Percentiles rank a stretch among this genome's conserved stretches.
Conservation (phyloP, 2,888 invertebrate genomes). For the Leucania comma region DNA sequence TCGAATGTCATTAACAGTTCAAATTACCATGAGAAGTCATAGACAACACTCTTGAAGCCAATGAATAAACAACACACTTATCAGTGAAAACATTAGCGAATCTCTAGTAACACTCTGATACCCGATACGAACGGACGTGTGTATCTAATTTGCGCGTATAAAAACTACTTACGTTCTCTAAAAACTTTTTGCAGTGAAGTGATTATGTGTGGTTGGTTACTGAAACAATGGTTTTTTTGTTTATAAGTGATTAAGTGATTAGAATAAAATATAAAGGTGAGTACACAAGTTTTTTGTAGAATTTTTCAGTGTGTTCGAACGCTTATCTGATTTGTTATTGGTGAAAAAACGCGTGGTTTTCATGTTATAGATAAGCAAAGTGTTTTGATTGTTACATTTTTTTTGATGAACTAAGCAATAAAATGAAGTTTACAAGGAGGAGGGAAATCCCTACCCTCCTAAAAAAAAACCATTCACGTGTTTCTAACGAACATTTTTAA, state of each 20-base stretch:
- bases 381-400: conserved; percentile 30
- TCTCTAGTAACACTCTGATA: conserved; percentile 45
- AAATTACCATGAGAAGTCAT: conserved; percentile 12
- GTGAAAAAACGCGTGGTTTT: conserved; percentile 42
- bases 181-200: conserved; percentile 48
- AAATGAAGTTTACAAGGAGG: too few species aligned
- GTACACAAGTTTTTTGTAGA: background rate
- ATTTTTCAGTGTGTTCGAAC: conserved; percentile 8
- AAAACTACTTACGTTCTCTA: conserved; percentile 24
- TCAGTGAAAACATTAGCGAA: conserved; percentile 44
- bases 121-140: conserved; percentile 22
- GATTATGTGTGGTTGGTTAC: background rate
- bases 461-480: background rate
- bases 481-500: too few species aligned
- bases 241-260: conserved; percentile 3
- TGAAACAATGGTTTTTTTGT: conserved; percentile 22
- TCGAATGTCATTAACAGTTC: background rate
- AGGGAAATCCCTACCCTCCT: too few species aligned
- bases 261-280: conserved; percentile 27
- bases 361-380: conserved; percentile 46
- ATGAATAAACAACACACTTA: conserved; percentile 38
- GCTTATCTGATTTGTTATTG: conserved; percentile 52
- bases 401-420: conserved; percentile 2
- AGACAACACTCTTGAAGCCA: conserved; percentile 5
- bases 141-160: conserved; percentile 12